Evolutionary conservation across 1,140 invertebrate species (phyloP).

Genomic region (Scaptodrosophila lebanonensis): DNA sequence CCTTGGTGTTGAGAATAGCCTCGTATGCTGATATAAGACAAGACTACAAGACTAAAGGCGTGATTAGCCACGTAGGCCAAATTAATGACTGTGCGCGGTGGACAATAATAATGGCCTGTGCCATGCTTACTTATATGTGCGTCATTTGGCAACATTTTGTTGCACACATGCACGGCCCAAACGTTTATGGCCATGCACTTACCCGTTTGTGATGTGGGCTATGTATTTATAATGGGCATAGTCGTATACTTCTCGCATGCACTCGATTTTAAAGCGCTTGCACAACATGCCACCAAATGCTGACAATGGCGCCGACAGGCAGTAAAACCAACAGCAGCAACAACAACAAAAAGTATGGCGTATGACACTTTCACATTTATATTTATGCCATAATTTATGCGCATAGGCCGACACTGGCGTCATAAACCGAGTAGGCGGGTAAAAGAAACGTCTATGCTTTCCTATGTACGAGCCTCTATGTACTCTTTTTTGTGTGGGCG

Average conservation of each 20-base stretch:
- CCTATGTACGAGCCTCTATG: too few relatives aligned
- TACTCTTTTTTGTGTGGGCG: too few relatives aligned
- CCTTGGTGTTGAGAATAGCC: too few relatives aligned
- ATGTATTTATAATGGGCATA: too few relatives aligned
- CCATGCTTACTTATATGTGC: too few relatives aligned
- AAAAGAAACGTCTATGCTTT: too few relatives aligned
- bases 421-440: conserved; percentile 47
- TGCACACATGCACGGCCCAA: conserved; percentile 46
- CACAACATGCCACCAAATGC: not conserved
- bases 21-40: too few relatives aligned
- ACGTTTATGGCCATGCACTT: conserved; percentile 31
- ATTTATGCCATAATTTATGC: conserved; percentile 52
- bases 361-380: too few relatives aligned
- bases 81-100: conserved; percentile 42
- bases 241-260: too few relatives aligned
- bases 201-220: too few relatives aligned
- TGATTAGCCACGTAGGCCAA: conserved; percentile 26
- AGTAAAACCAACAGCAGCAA: conserved; percentile 13
- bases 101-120: too few relatives aligned
- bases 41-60: conserved; percentile 26
- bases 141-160: conserved; percentile 29
- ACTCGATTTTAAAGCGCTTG: conserved; percentile 8
- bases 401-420: conserved; percentile 30
- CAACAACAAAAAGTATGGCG: conserved; percentile 12
- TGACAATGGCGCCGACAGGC: conserved; percentile 42